These are phyloP conservation scores for Ophthalmolycus amberensis DNA, from an alignment of 2,113 vertebrate species.

Conservation along the genomic window DNA sequence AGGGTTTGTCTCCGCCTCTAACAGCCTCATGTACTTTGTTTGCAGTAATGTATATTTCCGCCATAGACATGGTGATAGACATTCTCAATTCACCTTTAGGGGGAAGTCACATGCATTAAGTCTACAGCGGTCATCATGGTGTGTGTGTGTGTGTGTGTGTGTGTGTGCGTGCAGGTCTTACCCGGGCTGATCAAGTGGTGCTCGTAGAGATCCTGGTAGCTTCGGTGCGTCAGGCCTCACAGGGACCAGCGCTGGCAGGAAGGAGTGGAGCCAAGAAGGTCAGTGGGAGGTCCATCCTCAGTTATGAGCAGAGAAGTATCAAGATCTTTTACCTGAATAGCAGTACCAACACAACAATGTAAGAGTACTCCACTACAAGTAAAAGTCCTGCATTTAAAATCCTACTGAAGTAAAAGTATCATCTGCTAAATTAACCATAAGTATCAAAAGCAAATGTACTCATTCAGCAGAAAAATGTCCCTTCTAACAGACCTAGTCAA, in stretches of 20 bases:
- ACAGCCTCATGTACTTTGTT: background rate
- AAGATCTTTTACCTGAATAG: background rate
- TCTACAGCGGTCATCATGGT: background rate
- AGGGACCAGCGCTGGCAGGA: slow-evolving; percentile 87
- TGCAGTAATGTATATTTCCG: background rate
- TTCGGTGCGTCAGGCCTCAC: slow-evolving; percentile 88
- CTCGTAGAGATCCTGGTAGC: slow-evolving; percentile 89
- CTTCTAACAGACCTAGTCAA: no score
- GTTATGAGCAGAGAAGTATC: background rate
- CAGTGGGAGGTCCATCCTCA: slow-evolving; percentile 12
- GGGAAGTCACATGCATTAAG: background rate
- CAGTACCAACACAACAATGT: background rate
- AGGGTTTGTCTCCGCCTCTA: background rate
- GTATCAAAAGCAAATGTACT: no score
- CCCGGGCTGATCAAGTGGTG: slow-evolving; percentile 76
- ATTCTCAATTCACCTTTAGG: background rate
- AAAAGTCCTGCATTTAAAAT: background rate
- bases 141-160: slow-evolving; percentile 5
- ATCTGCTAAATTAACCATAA: background rate
- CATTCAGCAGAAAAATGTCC: no score
- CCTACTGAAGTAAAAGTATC: background rate
- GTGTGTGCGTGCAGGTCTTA: slow-evolving; percentile 76
- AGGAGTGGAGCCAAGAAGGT: slow-evolving; percentile 89
- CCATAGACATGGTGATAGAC: background rate
- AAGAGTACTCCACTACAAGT: background rate